Conservation (phyloP, 2,113 vertebrate species). For the Plotosus lineatus region DNA sequence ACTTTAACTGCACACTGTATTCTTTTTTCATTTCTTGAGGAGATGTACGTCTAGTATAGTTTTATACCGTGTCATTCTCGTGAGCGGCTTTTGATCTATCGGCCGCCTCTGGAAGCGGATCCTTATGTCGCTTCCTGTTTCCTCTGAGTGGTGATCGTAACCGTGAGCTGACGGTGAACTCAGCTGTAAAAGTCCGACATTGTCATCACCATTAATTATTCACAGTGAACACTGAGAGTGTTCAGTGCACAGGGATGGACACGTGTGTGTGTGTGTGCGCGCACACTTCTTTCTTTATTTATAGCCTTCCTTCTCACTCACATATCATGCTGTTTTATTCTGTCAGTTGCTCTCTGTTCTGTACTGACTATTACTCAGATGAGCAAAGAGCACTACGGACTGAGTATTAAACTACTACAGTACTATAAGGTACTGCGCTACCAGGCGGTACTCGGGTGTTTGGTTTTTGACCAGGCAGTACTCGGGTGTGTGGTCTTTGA, state of each 20-base stretch:
- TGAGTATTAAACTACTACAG: too few species aligned
- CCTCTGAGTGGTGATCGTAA: neutral
- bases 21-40: neutral
- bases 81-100: too few species aligned
- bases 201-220: constrained; percentile 15
- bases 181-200: constrained; percentile 3
- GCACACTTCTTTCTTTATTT: neutral
- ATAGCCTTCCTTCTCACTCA: neutral
- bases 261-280: neutral
- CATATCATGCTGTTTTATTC: neutral
- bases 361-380: neutral
- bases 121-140: neutral
- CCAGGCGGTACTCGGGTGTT: too few species aligned
- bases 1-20: neutral
- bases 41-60: too few species aligned
- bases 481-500: too few species aligned
- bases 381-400: too few species aligned
- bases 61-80: neutral
- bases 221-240: neutral
- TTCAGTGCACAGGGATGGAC: neutral
- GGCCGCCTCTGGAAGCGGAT: neutral
- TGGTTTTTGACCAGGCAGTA: too few species aligned
- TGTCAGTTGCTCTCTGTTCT: neutral
- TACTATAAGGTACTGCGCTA: too few species aligned
- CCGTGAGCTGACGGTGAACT: neutral